Evolutionary conservation across 2,797 vertebrate genomes (phyloP).

Genomic region (Caiman crocodilus): DNA sequence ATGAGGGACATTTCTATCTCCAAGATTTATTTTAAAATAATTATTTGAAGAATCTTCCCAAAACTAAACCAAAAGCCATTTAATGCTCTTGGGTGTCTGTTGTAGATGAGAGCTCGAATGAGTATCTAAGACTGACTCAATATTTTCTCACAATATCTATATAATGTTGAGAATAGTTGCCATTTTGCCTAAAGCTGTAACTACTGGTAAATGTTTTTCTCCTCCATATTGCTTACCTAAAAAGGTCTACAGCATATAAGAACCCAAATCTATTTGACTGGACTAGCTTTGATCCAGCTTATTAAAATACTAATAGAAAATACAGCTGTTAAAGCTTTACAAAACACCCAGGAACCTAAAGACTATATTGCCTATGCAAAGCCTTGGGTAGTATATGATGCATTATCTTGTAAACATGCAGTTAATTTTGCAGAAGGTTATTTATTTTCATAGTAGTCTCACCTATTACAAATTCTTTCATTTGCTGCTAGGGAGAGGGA

Average conservation of each 20-base stretch:
- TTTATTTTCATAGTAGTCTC: not conserved
- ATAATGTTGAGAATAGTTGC: not conserved
- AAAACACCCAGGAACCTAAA: not conserved
- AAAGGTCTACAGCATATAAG: too few relatives aligned
- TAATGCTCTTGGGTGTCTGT: not conserved
- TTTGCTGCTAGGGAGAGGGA: not conserved
- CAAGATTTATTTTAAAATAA: not conserved
- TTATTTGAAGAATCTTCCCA: not conserved
- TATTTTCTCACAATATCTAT: not conserved
- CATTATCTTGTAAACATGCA: not conserved
- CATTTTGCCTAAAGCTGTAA: not conserved
- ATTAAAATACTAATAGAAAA: too few relatives aligned
- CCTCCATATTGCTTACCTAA: not conserved
- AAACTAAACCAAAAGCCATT: not conserved
- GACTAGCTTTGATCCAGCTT: not conserved
- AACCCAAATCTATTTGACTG: not conserved
- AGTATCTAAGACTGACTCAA: not conserved
- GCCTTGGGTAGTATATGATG: not conserved
- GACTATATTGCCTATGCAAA: not conserved
- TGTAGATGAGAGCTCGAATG: not conserved
- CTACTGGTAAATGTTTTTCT: not conserved
- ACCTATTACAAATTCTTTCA: not conserved
- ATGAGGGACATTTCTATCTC: not conserved
- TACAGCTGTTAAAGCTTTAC: not conserved
- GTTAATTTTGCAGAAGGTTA: not conserved